Evolutionary conservation across 2,888 invertebrate species (phyloP), one percentile per base, ranked within the genome.

Genomic region (Elysia crispata): DNA sequence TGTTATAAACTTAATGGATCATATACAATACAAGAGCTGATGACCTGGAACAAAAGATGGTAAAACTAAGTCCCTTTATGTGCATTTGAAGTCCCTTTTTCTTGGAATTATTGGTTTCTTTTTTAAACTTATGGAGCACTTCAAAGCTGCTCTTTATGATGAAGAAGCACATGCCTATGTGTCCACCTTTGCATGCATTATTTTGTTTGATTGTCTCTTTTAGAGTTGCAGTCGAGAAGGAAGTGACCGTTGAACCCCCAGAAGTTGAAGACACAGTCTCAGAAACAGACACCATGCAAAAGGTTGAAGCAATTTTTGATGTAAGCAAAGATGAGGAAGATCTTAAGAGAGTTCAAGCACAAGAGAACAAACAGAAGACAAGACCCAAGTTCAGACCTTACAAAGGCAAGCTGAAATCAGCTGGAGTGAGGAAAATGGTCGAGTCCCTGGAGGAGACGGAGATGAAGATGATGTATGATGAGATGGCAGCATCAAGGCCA

Each of bases 371-470:
- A 69, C 70, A 57, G 41, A 30, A 67, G 30, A 31, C 54, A 23
- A 41, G 64, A 60, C n/a, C 41, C n/a, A 80, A 80, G 75, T 90
- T 88, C 84, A 86, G 86, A 81, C 90, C 89, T 57, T 87, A 90
- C 83, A 83, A 84, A 25, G 91, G 90, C 8, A 81, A 86, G 30
- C 76, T 90, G 62, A 85, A 86, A 62, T 88, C 89, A 28, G 88
- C 88, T 3, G 86, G 86, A 23, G 73, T 89, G 8, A 84, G 84
- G n/a, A 83, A 82, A 72, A 86, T 89, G 82, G 87, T 87, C 20
- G 89, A 90, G 78, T 87, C 89, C 15, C 77, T 90, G 33, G 89
- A 89, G 49, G 87, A 89, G 76, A 87, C 87, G 20, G 90, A 91
- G 82, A 88, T 88, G 86, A 82, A 86, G 15, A 81, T 89, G 79